These are phyloP conservation scores for Blastomussa wellsi DNA, from an alignment of 92 coral and sea anemone genomes.

Conservation along the genomic window DNA sequence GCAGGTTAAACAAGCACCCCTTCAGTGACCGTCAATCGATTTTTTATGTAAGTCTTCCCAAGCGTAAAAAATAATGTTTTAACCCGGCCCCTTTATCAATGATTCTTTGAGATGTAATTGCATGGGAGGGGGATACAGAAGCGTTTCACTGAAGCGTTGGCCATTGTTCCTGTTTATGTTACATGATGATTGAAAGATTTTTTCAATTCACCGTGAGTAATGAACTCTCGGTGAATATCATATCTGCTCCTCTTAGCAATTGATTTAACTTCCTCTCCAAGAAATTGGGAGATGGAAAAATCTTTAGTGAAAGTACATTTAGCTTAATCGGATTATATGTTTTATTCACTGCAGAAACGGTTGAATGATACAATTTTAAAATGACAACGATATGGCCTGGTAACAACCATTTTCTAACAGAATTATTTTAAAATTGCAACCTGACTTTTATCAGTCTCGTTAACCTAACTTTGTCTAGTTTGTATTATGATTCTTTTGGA, in stretches of 20 bases:
- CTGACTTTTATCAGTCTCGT: background rate
- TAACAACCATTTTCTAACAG: background rate
- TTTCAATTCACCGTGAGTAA: constrained; percentile 23
- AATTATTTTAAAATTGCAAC: background rate
- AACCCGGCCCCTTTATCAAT: background rate
- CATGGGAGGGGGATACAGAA: background rate
- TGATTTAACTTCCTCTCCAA: background rate
- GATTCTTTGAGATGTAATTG: background rate
- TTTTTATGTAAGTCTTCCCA: background rate
- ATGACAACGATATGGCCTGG: background rate
- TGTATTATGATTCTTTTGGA: no score
- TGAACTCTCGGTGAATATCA: constrained; percentile 6
- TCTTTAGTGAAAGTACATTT: background rate
- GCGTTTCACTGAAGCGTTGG: constrained; percentile 4
- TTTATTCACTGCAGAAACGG: background rate
- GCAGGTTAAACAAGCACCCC: constrained; percentile 18
- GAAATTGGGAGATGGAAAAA: background rate
- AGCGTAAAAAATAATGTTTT: constrained; percentile 1
- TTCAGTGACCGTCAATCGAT: background rate
- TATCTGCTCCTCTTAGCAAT: background rate
- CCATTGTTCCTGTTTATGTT: background rate
- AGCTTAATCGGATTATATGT: background rate
- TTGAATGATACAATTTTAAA: background rate
- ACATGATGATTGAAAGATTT: constrained; percentile 30
- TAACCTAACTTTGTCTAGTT: no score